Evolutionary conservation across 2,113 vertebrate species (phyloP).

Genomic region (Gasterosteus nipponicus): DNA sequence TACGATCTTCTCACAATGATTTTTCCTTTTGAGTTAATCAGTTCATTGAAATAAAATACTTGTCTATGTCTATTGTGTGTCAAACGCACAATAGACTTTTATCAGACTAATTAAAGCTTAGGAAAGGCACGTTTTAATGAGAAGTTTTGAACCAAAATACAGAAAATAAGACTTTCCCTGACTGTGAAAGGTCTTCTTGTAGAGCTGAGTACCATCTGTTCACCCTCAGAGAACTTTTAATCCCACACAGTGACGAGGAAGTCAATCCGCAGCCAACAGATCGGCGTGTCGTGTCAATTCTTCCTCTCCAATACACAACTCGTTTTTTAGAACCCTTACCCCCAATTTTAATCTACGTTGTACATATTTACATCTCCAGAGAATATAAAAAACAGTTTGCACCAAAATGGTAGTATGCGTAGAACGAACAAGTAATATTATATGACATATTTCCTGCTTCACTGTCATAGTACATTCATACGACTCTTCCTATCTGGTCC

Average conservation of each 20-base stretch:
- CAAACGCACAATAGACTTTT: constrained; percentile 45
- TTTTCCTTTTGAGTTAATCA: not conserved
- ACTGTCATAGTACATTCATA: not conserved
- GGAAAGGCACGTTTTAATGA: not conserved
- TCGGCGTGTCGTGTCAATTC: not conserved
- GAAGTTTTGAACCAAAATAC: not conserved
- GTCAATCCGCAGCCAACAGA: not conserved
- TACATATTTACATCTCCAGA: not conserved
- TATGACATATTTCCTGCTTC: not conserved
- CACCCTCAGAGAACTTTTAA: constrained; percentile 9
- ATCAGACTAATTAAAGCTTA: constrained; percentile 8
- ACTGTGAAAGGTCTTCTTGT: not conserved
- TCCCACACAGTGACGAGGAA: constrained; percentile 14
- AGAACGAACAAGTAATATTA: not conserved
- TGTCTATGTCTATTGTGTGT: not conserved
- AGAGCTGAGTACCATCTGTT: constrained; percentile 7
- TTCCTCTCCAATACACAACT: not conserved
- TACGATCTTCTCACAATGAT: not conserved
- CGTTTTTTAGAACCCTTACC: not conserved
- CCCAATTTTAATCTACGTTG: not conserved
- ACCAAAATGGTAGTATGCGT: not conserved
- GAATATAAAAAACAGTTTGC: too few species aligned
- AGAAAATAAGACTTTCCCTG: not conserved
- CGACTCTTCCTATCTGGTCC: not conserved
- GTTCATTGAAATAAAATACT: not conserved